phyloP scores from a whole-genome alignment of 2,797 vertebrate species.

The Pterois miles region DNA sequence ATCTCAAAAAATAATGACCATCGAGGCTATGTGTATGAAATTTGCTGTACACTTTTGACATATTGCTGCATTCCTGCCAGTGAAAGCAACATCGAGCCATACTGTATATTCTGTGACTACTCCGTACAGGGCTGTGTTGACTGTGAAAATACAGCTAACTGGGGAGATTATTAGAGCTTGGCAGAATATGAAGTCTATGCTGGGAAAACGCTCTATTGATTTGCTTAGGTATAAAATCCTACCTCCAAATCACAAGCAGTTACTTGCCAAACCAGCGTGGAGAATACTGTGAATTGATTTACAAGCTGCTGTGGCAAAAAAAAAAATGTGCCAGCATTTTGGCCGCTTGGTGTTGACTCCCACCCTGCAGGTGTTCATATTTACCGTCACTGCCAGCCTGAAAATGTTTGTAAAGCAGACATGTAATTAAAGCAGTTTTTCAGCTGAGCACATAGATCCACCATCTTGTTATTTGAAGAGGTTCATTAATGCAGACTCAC shows the following conservation, averaged over 20 bases:
- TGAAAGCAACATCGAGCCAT: slow-evolving; percentile 29
- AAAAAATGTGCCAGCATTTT: slow-evolving; percentile 2
- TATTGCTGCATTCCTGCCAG: slow-evolving; percentile 4
- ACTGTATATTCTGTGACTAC: slow-evolving; percentile 31
- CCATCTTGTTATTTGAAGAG: slow-evolving; percentile 24
- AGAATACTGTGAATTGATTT: slow-evolving; percentile 58
- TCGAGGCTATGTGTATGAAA: not conserved
- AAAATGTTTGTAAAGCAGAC: slow-evolving; percentile 29
- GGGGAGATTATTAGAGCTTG: slow-evolving; percentile 51
- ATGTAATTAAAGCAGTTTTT: slow-evolving; percentile 9
- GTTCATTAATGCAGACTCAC: slow-evolving; percentile 21
- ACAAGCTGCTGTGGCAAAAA: slow-evolving; percentile 46
- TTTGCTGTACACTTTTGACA: not conserved
- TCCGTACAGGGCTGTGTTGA: slow-evolving; percentile 38
- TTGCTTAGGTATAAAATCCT: slow-evolving; percentile 39
- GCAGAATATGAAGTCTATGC: slow-evolving; percentile 26
- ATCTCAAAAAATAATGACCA: not conserved
- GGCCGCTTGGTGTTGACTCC: slow-evolving; percentile 41
- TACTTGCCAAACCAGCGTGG: slow-evolving; percentile 51
- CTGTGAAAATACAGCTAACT: slow-evolving; percentile 58
- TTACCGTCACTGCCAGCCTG: slow-evolving; percentile 31
- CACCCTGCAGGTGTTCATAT: slow-evolving; percentile 57
- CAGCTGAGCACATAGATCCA: slow-evolving; percentile 12
- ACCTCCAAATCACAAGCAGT: slow-evolving; percentile 28
- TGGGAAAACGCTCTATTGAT: slow-evolving; percentile 52